Conservation (phyloP, 2,888 invertebrate species). For the Caenorhabditis angaria region DNA sequence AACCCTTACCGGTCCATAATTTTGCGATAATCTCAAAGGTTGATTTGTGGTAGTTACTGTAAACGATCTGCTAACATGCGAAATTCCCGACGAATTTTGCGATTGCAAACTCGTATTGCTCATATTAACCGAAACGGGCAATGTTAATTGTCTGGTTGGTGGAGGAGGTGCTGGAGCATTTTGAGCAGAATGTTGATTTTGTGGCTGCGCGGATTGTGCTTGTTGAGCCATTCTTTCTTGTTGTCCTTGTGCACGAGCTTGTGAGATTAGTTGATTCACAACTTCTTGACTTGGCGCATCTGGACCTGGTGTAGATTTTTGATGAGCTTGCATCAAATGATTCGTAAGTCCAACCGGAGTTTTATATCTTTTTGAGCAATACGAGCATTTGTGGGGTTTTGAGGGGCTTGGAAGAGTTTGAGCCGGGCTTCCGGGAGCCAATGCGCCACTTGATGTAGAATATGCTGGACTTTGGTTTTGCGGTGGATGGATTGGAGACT, state of each 20-base stretch:
- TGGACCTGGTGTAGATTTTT: conserved; percentile 16
- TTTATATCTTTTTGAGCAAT: conserved; percentile 53
- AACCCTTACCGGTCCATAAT: conserved; percentile 20
- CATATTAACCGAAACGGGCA: conserved; percentile 1
- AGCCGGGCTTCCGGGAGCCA: not conserved
- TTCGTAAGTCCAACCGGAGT: conserved; percentile 46
- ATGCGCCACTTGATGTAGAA: conserved; percentile 1
- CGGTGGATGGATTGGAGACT: not conserved
- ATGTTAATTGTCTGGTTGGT: not conserved
- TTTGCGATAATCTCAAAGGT: conserved; percentile 25
- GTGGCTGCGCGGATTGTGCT: not conserved
- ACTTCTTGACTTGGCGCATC: conserved; percentile 37
- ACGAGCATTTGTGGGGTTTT: conserved; percentile 34
- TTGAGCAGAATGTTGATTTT: too few relatives aligned
- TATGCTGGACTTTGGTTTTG: not conserved
- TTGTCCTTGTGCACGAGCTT: conserved; percentile 37
- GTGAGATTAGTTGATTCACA: conserved; percentile 44
- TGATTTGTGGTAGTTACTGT: conserved; percentile 20
- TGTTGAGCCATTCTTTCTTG: conserved; percentile 21
- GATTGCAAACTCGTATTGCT: not conserved
- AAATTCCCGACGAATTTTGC: not conserved
- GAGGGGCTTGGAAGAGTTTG: not conserved
- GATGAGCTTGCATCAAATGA: conserved; percentile 47
- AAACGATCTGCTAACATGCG: conserved; percentile 14
- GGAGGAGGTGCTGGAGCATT: too few relatives aligned